Base-by-base conservation (phyloP, 2,113 vertebrate genomes). In the Urocolius indicus region DNA sequence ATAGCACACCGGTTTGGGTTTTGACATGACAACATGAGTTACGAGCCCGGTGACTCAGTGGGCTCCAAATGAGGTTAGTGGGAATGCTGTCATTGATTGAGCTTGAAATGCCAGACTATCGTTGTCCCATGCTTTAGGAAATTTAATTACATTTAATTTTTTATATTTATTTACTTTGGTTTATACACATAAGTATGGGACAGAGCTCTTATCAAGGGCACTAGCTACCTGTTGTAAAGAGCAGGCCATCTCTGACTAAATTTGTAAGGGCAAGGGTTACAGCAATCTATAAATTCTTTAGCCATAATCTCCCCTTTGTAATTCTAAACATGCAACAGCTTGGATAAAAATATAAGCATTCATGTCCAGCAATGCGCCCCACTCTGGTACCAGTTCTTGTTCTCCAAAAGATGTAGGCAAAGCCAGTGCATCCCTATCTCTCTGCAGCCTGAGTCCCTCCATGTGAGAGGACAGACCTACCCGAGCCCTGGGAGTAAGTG, bases 81-180 rank as follows among this genome's bases (percentile, higher is more conserved):
- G 85, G 61, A 96, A 92, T 34, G 73, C 59, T 96, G 93, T 89
- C 93, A 96, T 94, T 96, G 92, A 92, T 54, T 92, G 95, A 95
- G 76, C 88, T 92, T 26, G 34, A 94, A 96, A 93, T 95, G 80
- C 87, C 93, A 97, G 93, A 89, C 88, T 94, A 94, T 78, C 94
- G 22, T 68, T 90, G 94, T 95, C 57, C 92, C 45, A 45, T 68
- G 94, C 90, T 96, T 94, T 92, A 49, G 61, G 91, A 95, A 93
- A 96, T 96, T 72, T 96, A 90, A 94, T 96, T 96, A 95, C 36
- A 62, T 90, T 96, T 93, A 96, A 93, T 95, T 96, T 95, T 94
- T 95, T 90, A 69, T 94, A 96, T 94, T 81, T 96, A 96, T 96
- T 94, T 92, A 93, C 95, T 96, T 87, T 84, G 52, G 76, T 94